These are phyloP conservation scores for Lochmaea capreae DNA, from an alignment of 2,888 invertebrate species.

Conservation along the genomic window DNA sequence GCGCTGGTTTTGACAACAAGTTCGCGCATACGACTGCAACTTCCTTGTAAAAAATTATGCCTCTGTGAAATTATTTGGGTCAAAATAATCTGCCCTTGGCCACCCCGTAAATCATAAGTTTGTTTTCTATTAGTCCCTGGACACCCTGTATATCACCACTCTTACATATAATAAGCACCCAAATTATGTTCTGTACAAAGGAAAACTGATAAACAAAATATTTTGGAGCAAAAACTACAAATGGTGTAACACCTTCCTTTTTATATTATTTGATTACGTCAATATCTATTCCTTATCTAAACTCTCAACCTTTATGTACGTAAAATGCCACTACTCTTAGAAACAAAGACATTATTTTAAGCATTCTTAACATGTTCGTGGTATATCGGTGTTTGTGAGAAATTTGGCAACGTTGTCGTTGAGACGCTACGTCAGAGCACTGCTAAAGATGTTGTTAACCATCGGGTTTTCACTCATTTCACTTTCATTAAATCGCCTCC, in stretches of 20 bases:
- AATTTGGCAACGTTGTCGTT: conserved; percentile 5
- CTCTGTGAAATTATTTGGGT: too few species aligned
- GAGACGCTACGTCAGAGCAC: conserved; percentile 1
- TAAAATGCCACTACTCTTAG: not conserved
- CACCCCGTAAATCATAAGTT: too few species aligned
- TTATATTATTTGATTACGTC: not conserved
- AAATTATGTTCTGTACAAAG: too few species aligned
- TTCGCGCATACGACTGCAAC: too few species aligned
- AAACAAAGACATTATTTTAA: conserved; percentile 1
- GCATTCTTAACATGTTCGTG: not conserved
- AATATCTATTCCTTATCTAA: not conserved
- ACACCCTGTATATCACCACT: too few species aligned
- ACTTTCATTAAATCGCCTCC: conserved; percentile 62
- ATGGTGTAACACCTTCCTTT: not conserved
- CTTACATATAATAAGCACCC: too few species aligned
- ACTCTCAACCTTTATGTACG: not conserved
- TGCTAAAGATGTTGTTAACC: conserved; percentile 42
- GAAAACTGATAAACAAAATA: too few species aligned
- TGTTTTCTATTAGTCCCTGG: too few species aligned
- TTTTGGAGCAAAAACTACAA: too few species aligned
- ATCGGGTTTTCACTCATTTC: conserved; percentile 63
- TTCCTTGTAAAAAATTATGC: too few species aligned
- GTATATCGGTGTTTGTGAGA: not conserved
- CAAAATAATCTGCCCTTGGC: too few species aligned
- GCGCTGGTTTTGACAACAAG: too few species aligned